Base-by-base conservation (phyloP, 1,140 invertebrate species). In the Dendroctonus valens region DNA sequence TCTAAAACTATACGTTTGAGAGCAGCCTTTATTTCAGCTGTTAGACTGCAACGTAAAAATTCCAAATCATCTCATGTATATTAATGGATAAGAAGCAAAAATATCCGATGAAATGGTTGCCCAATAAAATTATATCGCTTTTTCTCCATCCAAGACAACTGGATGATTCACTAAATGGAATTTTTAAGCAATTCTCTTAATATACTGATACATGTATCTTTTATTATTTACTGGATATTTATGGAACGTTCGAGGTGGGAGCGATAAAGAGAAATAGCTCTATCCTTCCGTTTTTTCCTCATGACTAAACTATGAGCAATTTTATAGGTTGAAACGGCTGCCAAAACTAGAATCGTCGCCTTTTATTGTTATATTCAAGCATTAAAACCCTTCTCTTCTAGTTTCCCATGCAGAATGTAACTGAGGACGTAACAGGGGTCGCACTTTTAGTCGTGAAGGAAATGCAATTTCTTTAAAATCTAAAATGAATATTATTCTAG, bases 241-340 rank as follows among this genome's bases (percentile, higher is more conserved):
- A 40, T 60, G 59, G 40, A 60, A 60, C 12, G 42, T 40, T 60
- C 26, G 15, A 46, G n/a, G 38, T n/a, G 59, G 59, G 59, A 60
- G 40, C 46, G 38, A 60, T 60, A 60, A 60, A 60, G 12, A 37
- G 38, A 49, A 60, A 48, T 37, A 12, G 46, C 48, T 48, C 57
- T 38, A 48, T 60, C 59, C 39, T 38, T 26, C 7, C 12, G 46
- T 50, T 60, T 59, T 59, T 44, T 59, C 46, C 38, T 60, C 59
- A 60, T 60, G 48, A 60, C 46, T 60, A 60, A 60, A 60, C 48
- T 60, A 60, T 60, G 46, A 60, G 48, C 59, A 60, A 50, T 60
- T 60, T 60, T 60, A 60, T 49, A 50, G 59, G 40, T 9, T 50
- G 46, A 49, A 48, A 50, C 59, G 9, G 42, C 46, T 46, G 42